Percentiles rank a stretch among this genome's conserved stretches.
Evolutionary conservation across 2,797 vertebrate species (phyloP).

Genomic region (Myotis daubentonii): DNA sequence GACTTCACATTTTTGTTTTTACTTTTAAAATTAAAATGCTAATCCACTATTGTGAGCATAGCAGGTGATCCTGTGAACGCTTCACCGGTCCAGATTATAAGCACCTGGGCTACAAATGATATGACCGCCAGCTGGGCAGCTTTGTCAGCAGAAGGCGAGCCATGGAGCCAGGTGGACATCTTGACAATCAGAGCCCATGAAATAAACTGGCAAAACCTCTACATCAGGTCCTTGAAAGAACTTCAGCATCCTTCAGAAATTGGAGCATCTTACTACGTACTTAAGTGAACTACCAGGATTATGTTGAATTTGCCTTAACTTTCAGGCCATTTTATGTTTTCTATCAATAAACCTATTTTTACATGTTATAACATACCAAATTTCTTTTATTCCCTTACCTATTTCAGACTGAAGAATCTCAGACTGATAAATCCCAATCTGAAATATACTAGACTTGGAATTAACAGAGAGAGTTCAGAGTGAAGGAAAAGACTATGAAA

Average conservation of each 20-base stretch:
- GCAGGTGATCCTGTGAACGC: constrained; percentile 30
- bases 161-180: not conserved
- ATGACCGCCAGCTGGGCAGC: not conserved
- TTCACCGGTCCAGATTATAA: constrained; percentile 1
- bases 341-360: not conserved
- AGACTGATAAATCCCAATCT: not conserved
- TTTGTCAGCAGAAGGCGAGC: constrained; percentile 24
- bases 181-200: constrained; percentile 8
- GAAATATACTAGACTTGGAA: not conserved
- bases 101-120: not conserved
- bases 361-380: not conserved
- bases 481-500: not conserved
- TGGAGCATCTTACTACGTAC: not conserved
- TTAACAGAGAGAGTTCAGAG: not conserved
- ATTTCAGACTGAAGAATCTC: too few relatives aligned
- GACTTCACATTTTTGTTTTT: not conserved
- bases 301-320: not conserved
- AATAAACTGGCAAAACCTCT: not conserved
- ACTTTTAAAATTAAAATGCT: constrained; percentile 37
- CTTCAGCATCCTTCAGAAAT: not conserved
- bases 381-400: not conserved
- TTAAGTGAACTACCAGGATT: not conserved
- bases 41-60: not conserved
- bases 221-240: not conserved
- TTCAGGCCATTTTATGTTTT: not conserved